Conservation (phyloP, 2,113 vertebrate species). For the Pseudorasbora parva region DNA sequence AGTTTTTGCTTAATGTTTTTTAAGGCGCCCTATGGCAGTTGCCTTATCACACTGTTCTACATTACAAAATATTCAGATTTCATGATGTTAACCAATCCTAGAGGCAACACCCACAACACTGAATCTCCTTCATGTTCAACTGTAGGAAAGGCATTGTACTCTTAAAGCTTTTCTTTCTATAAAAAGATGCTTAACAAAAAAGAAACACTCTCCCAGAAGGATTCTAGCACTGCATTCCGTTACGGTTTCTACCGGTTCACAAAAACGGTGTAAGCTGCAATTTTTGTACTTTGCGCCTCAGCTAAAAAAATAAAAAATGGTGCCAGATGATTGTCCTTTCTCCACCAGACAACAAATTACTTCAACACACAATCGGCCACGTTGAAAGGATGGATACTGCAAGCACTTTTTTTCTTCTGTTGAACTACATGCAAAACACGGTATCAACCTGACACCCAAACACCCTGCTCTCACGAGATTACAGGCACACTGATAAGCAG, state of each 20-base stretch:
- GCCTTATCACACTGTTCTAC: not conserved
- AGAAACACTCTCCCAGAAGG: not conserved
- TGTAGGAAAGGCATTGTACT: not conserved
- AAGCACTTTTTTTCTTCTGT: not conserved
- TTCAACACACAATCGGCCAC: not conserved
- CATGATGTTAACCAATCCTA: not conserved
- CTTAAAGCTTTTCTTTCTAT: not conserved
- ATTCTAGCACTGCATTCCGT: not conserved
- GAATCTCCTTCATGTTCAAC: not conserved
- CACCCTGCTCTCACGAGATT: not conserved
- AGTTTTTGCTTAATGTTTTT: not conserved
- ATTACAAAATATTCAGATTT: not conserved
- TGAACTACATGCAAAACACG: constrained; percentile 11
- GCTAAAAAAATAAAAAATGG: not conserved
- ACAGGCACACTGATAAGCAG: not conserved
- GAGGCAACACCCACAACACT: not conserved
- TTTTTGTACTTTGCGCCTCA: not conserved
- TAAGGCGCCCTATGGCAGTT: not conserved
- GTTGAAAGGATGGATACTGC: not conserved
- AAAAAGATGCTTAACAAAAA: not conserved
- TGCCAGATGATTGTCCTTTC: constrained; percentile 9
- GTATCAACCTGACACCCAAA: not conserved
- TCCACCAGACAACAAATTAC: not conserved
- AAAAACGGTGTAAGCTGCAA: constrained; percentile 15
- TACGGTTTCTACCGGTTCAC: not conserved